phyloP scores from a whole-genome alignment of 2,113 vertebrate genomes.

The Psophia crepitans region DNA sequence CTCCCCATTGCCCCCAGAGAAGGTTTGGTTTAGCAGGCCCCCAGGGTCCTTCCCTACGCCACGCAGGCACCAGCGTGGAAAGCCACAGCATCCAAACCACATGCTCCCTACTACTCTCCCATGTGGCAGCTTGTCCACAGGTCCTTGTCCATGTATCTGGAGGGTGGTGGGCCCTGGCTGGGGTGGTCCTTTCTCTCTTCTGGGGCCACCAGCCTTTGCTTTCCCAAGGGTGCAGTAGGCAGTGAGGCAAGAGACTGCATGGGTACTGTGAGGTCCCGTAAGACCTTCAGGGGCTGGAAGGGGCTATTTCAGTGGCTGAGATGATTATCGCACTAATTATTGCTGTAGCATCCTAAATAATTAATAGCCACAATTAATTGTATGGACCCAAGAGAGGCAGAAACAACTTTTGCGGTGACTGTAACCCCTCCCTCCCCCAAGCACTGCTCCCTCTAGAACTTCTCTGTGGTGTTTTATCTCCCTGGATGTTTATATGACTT shows the following conservation, averaged over 20 bases:
- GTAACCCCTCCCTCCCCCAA: not conserved
- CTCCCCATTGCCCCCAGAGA: not conserved
- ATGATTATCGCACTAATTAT: not conserved
- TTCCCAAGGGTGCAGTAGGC: not conserved
- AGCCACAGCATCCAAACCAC: not conserved
- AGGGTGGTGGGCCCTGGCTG: not conserved
- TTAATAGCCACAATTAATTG: conserved; percentile 15
- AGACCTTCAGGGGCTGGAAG: not conserved
- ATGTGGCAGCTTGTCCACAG: not conserved
- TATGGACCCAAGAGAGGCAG: not conserved
- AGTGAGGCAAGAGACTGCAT: not conserved
- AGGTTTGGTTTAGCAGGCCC: not conserved
- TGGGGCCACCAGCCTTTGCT: not conserved
- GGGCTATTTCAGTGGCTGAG: not conserved
- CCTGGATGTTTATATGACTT: not conserved
- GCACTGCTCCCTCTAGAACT: not conserved
- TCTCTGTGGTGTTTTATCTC: not conserved
- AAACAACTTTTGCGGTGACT: not conserved
- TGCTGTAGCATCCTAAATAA: not conserved
- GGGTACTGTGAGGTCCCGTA: not conserved
- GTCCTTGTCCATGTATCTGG: not conserved
- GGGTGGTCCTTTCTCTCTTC: not conserved
- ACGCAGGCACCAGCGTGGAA: not conserved
- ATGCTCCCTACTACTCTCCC: not conserved
- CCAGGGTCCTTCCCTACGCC: not conserved